Percentiles rank a stretch among this genome's conserved stretches.
These are phyloP conservation scores for Aplysia californica DNA, from an alignment of 1,140 invertebrate species.

Conservation along the genomic window DNA sequence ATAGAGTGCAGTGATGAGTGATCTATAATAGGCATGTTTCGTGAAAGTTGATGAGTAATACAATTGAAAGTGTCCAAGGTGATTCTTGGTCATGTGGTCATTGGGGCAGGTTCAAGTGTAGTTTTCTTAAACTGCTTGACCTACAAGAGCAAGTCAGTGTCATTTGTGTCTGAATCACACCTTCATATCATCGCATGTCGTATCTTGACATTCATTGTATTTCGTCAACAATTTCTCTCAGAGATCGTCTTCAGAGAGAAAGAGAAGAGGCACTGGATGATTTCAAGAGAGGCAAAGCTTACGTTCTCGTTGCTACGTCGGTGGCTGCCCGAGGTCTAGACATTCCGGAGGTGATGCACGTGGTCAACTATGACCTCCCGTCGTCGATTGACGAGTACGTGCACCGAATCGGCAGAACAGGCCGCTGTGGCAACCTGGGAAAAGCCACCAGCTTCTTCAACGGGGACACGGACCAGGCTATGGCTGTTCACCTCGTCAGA, in stretches of 20 bases:
- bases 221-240: no score
- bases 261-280: conserved; percentile 87
- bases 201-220: no score
- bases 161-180: no score
- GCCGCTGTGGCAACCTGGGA: conserved; percentile 91
- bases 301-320: conserved; percentile 91
- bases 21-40: no score
- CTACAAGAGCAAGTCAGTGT: no score
- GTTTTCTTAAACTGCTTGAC: no score
- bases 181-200: no score
- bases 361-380: conserved; percentile 94
- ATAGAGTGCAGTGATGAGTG: no score
- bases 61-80: no score
- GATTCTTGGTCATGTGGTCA: no score
- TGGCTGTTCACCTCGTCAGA: conserved; percentile 77
- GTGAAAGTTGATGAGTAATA: no score
- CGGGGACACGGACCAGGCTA: conserved; percentile 71
- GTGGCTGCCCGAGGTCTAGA: conserved; percentile 89
- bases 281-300: conserved; percentile 74
- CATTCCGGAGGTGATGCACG: conserved; percentile 85
- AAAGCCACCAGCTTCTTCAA: conserved; percentile 88
- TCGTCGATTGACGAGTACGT: conserved; percentile 89
- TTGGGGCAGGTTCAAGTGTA: no score
- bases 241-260: conserved; percentile 87
- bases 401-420: conserved; percentile 94